A percentile compares a stretch with the other conserved stretches of the same genome.
Conservation (phyloP, 1,140 invertebrate species). For the Cyclargus thomasi region DNA sequence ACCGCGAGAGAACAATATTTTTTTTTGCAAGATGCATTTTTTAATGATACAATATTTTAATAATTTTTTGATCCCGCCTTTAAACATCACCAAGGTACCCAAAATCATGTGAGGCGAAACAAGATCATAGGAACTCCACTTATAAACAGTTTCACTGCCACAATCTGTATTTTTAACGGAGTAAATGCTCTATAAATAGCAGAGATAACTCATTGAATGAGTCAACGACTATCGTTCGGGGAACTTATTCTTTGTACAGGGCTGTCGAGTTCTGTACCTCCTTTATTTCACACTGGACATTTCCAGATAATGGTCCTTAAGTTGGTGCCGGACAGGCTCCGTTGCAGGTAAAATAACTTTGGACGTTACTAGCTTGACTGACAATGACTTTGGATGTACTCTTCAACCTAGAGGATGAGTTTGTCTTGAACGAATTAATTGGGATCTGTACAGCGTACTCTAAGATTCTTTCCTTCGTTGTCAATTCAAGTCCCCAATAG, state of each 20-base stretch:
- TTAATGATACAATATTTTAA: no score
- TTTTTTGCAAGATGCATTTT: no score
- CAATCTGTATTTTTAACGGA: background rate
- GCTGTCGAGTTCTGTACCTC: background rate
- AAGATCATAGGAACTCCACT: background rate
- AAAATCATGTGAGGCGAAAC: no score
- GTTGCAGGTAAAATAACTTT: no score
- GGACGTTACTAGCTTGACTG: background rate
- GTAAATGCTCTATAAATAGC: conserved; percentile 3
- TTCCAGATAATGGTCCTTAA: no score
- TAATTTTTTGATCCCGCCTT: no score
- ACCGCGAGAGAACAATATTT: no score
- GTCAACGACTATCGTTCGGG: background rate
- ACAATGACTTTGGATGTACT: background rate
- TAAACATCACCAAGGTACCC: no score
- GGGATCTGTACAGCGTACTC: no score
- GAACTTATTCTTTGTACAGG: background rate
- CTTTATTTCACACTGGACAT: no score
- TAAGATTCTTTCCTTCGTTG: background rate
- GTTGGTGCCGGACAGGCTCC: no score
- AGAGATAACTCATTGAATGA: conserved; percentile 1
- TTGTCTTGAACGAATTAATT: no score
- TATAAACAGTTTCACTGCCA: background rate
- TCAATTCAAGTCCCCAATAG: background rate
- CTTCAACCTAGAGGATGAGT: background rate